phyloP scores from a whole-genome alignment of 2,113 vertebrate species.

The Corythaeola cristata region DNA sequence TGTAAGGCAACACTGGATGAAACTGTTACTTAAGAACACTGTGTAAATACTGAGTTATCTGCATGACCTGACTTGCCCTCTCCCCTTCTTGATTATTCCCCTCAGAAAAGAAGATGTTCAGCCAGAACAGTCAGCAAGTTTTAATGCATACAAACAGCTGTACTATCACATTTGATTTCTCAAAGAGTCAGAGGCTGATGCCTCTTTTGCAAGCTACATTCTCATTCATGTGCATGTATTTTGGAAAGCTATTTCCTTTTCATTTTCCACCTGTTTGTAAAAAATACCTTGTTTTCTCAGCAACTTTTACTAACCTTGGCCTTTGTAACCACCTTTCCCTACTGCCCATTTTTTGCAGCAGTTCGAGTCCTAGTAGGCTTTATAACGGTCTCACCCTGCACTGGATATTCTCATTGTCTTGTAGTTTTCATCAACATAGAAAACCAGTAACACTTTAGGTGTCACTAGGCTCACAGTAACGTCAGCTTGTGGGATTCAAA shows the following conservation, averaged over 20 bases:
- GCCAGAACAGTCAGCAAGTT: background rate
- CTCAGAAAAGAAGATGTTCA: background rate
- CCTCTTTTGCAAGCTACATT: background rate
- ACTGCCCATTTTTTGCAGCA: background rate
- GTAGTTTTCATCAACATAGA: background rate
- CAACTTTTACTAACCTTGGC: background rate
- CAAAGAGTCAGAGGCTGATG: background rate
- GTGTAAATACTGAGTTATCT: background rate
- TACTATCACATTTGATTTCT: background rate
- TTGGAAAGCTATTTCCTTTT: background rate
- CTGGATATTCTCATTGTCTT: background rate
- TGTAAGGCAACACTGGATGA: background rate
- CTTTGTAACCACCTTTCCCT: background rate
- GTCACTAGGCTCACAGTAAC: background rate
- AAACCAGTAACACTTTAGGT: background rate
- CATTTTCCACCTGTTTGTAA: background rate
- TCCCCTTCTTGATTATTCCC: background rate
- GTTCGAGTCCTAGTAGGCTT: background rate
- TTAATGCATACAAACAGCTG: background rate
- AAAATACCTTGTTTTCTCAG: background rate
- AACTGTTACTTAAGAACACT: background rate
- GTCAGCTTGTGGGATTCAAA: background rate
- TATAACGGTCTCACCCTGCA: background rate
- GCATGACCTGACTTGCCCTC: background rate
- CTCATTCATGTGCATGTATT: rapidly evolving